Conservation (phyloP, 1,140 invertebrate genomes). For the Drosophila azteca region DNA sequence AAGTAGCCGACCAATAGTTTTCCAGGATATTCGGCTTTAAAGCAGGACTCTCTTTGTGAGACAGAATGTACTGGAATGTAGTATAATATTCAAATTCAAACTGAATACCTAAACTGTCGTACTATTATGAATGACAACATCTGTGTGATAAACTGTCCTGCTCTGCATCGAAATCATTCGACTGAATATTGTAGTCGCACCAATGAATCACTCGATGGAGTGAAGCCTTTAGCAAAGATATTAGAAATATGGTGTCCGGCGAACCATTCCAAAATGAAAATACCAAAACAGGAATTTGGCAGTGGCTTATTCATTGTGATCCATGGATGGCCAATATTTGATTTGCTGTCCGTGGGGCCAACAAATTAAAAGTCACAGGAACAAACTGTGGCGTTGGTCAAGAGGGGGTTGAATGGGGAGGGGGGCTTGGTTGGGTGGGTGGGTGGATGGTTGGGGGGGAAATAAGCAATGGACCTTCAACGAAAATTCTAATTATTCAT, state of each 20-base stretch:
- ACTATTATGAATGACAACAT: no score
- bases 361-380: constrained; percentile 57
- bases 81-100: no score
- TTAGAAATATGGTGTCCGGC: constrained; percentile 11
- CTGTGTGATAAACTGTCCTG: no score
- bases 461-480: constrained; percentile 61
- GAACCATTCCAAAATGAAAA: constrained; percentile 2
- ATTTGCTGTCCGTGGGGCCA: constrained; percentile 31
- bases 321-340: constrained; percentile 28
- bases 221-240: constrained; percentile 6
- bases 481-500: constrained; percentile 75
- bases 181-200: not conserved
- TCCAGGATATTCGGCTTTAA: no score
- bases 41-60: no score
- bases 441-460: constrained; percentile 25
- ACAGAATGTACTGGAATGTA: no score
- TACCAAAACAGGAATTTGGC: constrained; percentile 4
- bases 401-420: not conserved
- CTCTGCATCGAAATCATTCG: not conserved
- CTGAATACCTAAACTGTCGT: no score
- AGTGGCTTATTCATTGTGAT: constrained; percentile 15
- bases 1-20: no score
- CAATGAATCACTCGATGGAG: not conserved
- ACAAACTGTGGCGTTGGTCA: constrained; percentile 27
- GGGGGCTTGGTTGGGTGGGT: no score